Conservation (phyloP, 1,140 invertebrate species). For the Camponotus floridanus region DNA sequence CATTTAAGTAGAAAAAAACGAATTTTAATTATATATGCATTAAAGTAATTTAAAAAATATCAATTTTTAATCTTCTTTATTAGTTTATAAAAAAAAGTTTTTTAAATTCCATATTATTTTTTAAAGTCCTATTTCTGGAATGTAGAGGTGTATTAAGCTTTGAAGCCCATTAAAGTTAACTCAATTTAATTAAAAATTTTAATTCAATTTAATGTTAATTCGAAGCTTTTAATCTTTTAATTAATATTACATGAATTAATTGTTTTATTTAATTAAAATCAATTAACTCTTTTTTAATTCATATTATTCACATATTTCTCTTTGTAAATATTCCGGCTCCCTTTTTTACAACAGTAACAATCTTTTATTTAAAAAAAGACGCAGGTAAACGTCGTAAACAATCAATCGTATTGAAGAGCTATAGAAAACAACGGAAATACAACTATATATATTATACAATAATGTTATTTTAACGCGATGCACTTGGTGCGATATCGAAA, state of each 20-base stretch:
- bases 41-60: not conserved
- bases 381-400: slow-evolving; percentile 22
- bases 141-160: not conserved
- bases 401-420: slow-evolving; percentile 27
- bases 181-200: slow-evolving; percentile 4
- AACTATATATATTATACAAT: slow-evolving; percentile 58
- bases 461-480: slow-evolving; percentile 34
- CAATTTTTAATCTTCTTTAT: not conserved
- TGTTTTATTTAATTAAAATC: slow-evolving; percentile 29
- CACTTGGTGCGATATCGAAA: slow-evolving; percentile 12
- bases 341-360: not conserved
- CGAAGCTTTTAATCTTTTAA: slow-evolving; percentile 8
- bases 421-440: slow-evolving; percentile 32
- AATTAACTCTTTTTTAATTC: not conserved
- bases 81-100: not conserved
- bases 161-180: not conserved
- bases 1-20: not conserved
- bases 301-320: not conserved
- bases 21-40: slow-evolving; percentile 1
- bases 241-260: slow-evolving; percentile 34
- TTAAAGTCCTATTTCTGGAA: not conserved
- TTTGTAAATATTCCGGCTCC: slow-evolving; percentile 12
- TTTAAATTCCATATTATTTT: not conserved
- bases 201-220: not conserved
- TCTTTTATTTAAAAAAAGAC: not conserved